A percentile compares a stretch with the other conserved stretches of the same genome.
These are phyloP conservation scores for Lepas anatifera DNA, from an alignment of 2,888 invertebrate genomes.

Conservation along the genomic window DNA sequence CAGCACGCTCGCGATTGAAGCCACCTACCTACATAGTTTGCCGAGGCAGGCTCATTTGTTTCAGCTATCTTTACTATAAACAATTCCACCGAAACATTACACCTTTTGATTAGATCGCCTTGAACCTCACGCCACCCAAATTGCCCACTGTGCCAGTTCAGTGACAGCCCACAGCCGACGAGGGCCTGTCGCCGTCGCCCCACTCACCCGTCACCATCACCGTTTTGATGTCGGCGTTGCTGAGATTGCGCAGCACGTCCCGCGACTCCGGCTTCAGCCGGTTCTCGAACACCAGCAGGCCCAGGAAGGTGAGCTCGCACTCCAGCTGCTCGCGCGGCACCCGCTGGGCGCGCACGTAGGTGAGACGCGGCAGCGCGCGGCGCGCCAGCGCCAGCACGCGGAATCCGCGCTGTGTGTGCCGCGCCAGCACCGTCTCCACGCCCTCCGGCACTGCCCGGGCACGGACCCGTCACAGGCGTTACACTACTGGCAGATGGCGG, in stretches of 20 bases:
- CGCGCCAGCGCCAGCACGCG: conserved; percentile 38
- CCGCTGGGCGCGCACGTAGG: conserved; percentile 19
- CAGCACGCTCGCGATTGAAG: no score
- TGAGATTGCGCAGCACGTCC: conserved; percentile 36
- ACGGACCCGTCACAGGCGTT: not conserved
- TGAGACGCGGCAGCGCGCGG: conserved; percentile 28
- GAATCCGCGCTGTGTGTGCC: conserved; percentile 36
- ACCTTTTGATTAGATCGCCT: no score
- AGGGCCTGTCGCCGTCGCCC: not conserved
- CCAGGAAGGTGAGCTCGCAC: conserved; percentile 36
- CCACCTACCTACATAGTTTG: no score
- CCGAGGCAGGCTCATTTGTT: no score
- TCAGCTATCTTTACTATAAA: no score
- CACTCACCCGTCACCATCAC: conserved; percentile 40
- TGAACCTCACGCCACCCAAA: no score
- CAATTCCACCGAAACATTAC: no score
- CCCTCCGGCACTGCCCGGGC: conserved; percentile 33
- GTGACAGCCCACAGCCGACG: no score
- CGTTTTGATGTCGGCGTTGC: conserved; percentile 35
- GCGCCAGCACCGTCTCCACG: conserved; percentile 30
- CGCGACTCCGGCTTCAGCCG: conserved; percentile 36
- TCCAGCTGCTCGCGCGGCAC: conserved; percentile 31
- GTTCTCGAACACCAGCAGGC: conserved; percentile 38
- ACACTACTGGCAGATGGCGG: conserved; percentile 1
- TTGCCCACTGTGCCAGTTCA: no score